Conservation (phyloP, 1,140 invertebrate genomes). For the Mercenaria mercenaria region DNA sequence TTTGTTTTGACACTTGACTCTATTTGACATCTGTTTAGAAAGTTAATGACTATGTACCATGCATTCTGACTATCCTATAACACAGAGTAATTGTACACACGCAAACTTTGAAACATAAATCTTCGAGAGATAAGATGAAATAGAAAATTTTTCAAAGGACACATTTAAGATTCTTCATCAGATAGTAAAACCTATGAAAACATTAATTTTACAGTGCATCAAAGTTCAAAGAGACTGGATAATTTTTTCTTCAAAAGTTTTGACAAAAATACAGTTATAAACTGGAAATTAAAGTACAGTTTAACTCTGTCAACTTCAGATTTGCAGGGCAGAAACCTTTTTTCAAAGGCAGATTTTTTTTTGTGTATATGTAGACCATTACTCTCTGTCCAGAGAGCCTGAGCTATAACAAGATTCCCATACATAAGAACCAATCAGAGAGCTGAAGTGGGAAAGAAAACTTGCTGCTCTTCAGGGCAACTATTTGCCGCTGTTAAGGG, state of each 20-base stretch:
- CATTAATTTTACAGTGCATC: background rate
- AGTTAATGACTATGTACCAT: background rate
- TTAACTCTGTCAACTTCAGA: no score
- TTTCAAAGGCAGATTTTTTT: no score
- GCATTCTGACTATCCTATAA: background rate
- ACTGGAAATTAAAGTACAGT: no score
- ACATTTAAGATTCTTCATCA: background rate
- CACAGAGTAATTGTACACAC: background rate
- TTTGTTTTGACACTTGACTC: slow-evolving; percentile 55
- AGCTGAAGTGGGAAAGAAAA: no score
- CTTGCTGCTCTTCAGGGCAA: no score
- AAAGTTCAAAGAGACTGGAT: background rate
- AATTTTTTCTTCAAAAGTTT: background rate
- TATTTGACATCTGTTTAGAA: slow-evolving; percentile 41
- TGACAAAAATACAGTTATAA: no score
- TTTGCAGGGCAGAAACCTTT: no score
- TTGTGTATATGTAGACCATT: no score
- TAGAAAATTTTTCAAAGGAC: background rate
- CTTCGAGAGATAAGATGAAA: slow-evolving; percentile 42
- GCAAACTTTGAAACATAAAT: slow-evolving; percentile 25
- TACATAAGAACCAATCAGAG: no score
- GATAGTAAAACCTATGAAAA: background rate
- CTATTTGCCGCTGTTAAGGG: no score
- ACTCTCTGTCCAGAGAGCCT: no score
- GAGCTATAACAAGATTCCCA: no score